phyloP scores from a whole-genome alignment of 2,888 invertebrate species.

The Laspeyria flexula region DNA sequence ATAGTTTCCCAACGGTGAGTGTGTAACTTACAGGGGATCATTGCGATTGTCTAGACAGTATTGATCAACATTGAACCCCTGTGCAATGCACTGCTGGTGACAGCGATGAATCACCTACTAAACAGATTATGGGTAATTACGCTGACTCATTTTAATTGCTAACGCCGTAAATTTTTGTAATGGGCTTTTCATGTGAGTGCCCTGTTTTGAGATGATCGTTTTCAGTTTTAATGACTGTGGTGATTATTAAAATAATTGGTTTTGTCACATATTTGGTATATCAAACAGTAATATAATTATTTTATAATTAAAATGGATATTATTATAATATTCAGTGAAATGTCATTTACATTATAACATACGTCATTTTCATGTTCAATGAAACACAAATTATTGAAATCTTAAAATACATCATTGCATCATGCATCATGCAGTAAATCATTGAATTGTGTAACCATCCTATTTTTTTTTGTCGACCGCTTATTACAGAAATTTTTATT shows the following conservation, averaged over 20 bases:
- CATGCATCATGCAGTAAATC: too few species aligned
- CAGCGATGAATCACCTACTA: slow-evolving; percentile 39
- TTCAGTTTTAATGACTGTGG: neutral
- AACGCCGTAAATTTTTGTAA: slow-evolving; percentile 2
- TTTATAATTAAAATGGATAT: too few species aligned
- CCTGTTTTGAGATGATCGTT: neutral
- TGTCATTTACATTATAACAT: too few species aligned
- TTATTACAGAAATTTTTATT: too few species aligned
- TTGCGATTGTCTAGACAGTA: slow-evolving; percentile 43
- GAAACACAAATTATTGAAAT: too few species aligned
- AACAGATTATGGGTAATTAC: slow-evolving; percentile 36
- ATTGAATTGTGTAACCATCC: too few species aligned
- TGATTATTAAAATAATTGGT: neutral
- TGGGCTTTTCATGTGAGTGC: slow-evolving; percentile 1
- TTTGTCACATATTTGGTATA: too few species aligned
- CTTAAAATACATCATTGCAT: too few species aligned
- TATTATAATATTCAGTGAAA: too few species aligned
- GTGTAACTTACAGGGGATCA: slow-evolving; percentile 24
- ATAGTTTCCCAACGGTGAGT: neutral
- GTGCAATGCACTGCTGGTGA: slow-evolving; percentile 23
- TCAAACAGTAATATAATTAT: too few species aligned
- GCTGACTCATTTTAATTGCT: slow-evolving; percentile 33
- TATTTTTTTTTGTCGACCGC: too few species aligned
- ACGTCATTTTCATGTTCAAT: too few species aligned
- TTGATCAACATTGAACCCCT: slow-evolving; percentile 31